These are phyloP conservation scores for Channa maculata DNA, from an alignment of 2,113 vertebrate genomes.

Conservation along the genomic window DNA sequence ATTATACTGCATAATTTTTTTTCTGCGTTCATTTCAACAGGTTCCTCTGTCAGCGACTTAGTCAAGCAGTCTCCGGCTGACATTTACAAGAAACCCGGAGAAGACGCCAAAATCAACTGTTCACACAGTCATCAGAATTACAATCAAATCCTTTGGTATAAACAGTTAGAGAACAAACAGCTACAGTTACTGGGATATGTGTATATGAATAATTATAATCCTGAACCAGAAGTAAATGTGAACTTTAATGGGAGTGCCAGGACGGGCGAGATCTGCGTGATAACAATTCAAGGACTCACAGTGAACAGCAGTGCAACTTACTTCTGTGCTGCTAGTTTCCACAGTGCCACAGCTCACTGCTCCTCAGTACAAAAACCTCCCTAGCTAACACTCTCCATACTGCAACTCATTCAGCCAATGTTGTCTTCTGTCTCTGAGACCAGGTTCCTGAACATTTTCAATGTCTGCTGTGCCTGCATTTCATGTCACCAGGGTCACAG, in stretches of 20 bases:
- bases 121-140: conserved; percentile 19
- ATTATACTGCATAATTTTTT: too few relatives aligned
- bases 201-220: rapidly evolving
- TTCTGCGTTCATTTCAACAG: conserved; percentile 22
- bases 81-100: not conserved
- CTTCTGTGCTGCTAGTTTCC: conserved; percentile 57
- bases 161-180: conserved; percentile 6
- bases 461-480: too few relatives aligned
- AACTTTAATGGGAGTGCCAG: not conserved
- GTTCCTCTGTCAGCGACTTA: conserved; percentile 17
- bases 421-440: not conserved
- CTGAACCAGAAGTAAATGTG: not conserved
- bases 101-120: conserved; percentile 37
- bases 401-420: too few relatives aligned
- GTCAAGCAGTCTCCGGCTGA: conserved; percentile 42
- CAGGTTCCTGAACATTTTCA: too few relatives aligned
- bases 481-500: too few relatives aligned
- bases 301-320: conserved; percentile 44
- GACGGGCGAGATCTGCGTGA: not conserved
- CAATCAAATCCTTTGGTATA: conserved; percentile 59
- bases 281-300: conserved; percentile 5
- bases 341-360: conserved; percentile 30
- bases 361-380: conserved; percentile 28
- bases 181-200: conserved; percentile 52
- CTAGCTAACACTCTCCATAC: too few relatives aligned